Conservation (phyloP, 2,113 vertebrate genomes). For the Embiotoca jacksoni region DNA sequence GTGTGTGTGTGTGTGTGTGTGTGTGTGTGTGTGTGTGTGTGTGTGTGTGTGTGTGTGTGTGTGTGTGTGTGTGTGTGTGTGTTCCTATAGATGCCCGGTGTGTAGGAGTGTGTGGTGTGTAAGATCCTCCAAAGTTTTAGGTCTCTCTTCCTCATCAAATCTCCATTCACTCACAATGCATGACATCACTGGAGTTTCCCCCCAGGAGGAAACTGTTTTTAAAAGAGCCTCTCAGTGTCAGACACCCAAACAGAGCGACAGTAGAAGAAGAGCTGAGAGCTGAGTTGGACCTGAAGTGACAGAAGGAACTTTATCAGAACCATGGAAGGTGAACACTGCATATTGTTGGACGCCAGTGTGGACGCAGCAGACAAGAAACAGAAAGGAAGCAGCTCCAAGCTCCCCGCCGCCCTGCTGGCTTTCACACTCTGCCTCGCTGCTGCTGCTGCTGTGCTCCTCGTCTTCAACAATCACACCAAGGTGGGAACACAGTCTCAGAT, state of each 20-base stretch:
- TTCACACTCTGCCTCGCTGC: constrained; percentile 64
- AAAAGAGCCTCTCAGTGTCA: constrained; percentile 37
- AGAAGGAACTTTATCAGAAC: not conserved
- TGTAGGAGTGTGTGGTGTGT: constrained; percentile 49
- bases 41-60: too few species aligned
- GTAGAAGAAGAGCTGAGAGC: not conserved
- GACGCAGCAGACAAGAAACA: constrained; percentile 13
- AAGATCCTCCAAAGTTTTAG: constrained; percentile 27
- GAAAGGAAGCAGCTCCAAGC: constrained; percentile 25
- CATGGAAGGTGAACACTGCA: constrained; percentile 65
- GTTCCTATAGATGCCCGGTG: constrained; percentile 4
- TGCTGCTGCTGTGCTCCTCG: constrained; percentile 34
- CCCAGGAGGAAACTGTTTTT: constrained; percentile 8
- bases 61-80: too few species aligned
- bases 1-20: not conserved
- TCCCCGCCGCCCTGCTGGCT: constrained; percentile 26
- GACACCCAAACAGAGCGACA: not conserved
- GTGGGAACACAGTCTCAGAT: constrained; percentile 42
- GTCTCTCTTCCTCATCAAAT: constrained; percentile 61
- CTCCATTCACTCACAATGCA: constrained; percentile 46
- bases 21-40: not conserved
- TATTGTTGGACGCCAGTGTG: constrained; percentile 19
- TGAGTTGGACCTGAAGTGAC: not conserved
- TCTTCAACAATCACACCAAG: constrained; percentile 48
- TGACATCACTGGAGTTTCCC: constrained; percentile 86